Evolutionary conservation across 2,888 invertebrate genomes (phyloP), one percentile per base, ranked within the genome.

Genomic region (Philhelius pedissequus): DNA sequence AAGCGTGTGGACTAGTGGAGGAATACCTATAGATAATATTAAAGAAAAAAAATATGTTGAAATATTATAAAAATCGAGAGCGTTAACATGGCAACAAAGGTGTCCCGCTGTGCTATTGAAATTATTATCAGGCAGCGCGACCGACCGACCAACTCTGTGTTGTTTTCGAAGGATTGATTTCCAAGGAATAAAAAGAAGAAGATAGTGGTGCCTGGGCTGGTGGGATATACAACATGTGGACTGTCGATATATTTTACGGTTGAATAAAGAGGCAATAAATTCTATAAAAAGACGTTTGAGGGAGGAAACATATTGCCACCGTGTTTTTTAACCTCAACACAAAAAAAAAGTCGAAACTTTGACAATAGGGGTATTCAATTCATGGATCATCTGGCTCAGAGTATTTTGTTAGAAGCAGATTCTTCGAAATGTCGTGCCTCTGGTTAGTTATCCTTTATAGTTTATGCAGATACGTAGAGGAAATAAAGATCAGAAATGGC

Each of bases 81-180:
- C 91, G 91, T 91, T 91, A 91, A 91, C 91, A 91, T 91, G 91
- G 90, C 88, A 91, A 91, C 91, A 91, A 91, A 91, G 89, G 90
- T 88, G 88, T 89, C 91, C 91, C 89, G 91, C 91, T 90, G 91
- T 87, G 91, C 88, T 89, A 90, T 88, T 91, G 91, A 91, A 90
- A 89, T 90, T 90, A 90, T 90, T 64, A 64, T 64, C 64, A 32
- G 48, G 32, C 89, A 89, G 71, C 35, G 13, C 64, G 62, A 43
- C n/a, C 78, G 52, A 70, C 70, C 70, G 66, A 60, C 18, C 64
- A 50, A 32, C 64, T 68, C 75, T 60, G 75, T 27, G 52, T 54
- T 54, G 18, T 54, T 62, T 62, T n/a, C 62, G 20, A 40, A 38
- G 60, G 75, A 80, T 60, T 71, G 66, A 80, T 64, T 82, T 64